Evolutionary conservation across 2,888 invertebrate species (phyloP).

Genomic region (Koerneria pararmatus): DNA sequence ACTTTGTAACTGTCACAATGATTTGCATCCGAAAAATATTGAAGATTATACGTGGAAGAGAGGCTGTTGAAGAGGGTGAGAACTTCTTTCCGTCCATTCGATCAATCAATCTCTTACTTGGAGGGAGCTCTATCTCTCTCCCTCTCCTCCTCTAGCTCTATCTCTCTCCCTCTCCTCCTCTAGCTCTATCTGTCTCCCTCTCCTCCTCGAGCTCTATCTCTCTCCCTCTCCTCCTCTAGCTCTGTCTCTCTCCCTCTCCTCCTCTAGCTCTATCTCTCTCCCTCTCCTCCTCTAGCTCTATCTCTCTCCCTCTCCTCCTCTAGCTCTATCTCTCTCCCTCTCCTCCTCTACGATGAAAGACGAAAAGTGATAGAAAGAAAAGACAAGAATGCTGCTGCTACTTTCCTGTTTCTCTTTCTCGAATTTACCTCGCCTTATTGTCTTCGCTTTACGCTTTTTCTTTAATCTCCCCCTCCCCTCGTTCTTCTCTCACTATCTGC

Average conservation of each 20-base stretch:
- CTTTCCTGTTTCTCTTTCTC: too few species aligned
- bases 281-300: neutral
- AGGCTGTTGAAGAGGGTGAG: too few species aligned
- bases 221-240: neutral
- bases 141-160: neutral
- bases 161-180: constrained; percentile 2
- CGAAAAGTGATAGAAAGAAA: constrained; percentile 9
- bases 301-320: neutral
- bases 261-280: constrained; percentile 10
- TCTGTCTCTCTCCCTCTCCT: neutral
- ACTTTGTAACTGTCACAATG: too few species aligned
- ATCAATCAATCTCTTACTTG: too few species aligned
- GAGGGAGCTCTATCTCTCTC: constrained; percentile 18
- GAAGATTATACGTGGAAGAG: too few species aligned
- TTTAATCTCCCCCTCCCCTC: too few species aligned
- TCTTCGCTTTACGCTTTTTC: too few species aligned
- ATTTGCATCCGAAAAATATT: too few species aligned
- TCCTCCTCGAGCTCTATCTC: constrained; percentile 3
- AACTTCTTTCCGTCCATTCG: too few species aligned
- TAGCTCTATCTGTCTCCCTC: constrained; percentile 12
- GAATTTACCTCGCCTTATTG: too few species aligned
- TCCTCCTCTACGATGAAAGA: constrained; percentile 9
- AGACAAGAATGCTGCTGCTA: too few species aligned
- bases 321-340: neutral
- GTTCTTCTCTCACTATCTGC: too few species aligned